Base-by-base conservation (phyloP, 1,140 invertebrate genomes). In the Halesus radiatus region DNA sequence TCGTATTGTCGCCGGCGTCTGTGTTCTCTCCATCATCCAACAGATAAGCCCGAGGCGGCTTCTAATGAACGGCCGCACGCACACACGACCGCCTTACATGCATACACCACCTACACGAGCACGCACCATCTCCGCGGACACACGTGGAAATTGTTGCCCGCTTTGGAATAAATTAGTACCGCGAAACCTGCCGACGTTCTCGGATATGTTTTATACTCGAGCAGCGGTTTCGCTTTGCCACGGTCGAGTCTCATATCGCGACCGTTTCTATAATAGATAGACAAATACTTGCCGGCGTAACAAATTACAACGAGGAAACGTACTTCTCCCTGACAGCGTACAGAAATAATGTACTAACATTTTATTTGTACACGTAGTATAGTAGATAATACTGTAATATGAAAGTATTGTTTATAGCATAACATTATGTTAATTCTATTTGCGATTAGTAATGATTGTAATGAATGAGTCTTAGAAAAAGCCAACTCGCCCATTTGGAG, bases 1-100 rank as follows among this genome's bases (percentile, higher is more conserved):
- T 8, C 53, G 70, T 29, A 74, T 74, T 74, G 70, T 74, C 70
- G 70, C 70, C 70, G 70, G 70, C 70, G 70, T 70, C 70, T 53
- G 50, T 54, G 23, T 54, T 22, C 53, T 74, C 53, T 74, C 70
- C 52, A 29, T 74, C 70, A 53, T 56, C 18, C 70, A 23, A 6
- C 20, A 74, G 70, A 74, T 74, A 74, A 74, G 70, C 70, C 70
- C 50, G 50, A 20, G 54, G 50, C 53, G 70, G 50, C 70, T 56
- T 54, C 70, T 74, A 74, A 56, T 74, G 70, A 74, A 74, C 70
- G 50, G 22, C 52, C 50, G 70, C 70, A 16, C 50, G n/a, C 52
- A 16, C 50, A 74, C 70, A 56, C 50, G 3, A 6, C 18, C 50
- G 52, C 64, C 23, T 18, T 16, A 15, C 58, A 15, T 13, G 20